Conservation (phyloP, 2,888 invertebrate species). For the Amiota minor region DNA sequence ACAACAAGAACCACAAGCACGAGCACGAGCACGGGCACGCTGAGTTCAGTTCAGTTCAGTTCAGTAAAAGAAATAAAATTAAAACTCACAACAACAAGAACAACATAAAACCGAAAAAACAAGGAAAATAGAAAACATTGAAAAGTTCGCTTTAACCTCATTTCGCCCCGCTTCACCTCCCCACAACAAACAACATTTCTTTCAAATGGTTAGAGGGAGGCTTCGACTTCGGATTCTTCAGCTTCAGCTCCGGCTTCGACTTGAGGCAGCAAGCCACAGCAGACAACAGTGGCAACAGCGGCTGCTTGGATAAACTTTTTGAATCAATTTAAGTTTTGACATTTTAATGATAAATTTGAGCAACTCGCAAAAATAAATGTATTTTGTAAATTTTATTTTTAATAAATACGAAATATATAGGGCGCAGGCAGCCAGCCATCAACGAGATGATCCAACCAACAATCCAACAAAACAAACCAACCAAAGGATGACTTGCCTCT, state of each 20-base stretch:
- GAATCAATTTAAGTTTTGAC: constrained; percentile 67
- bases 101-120: not conserved
- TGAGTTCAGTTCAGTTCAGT: not conserved
- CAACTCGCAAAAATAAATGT: constrained; percentile 39
- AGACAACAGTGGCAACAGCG: constrained; percentile 3
- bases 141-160: constrained; percentile 15
- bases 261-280: not conserved
- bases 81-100: constrained; percentile 5
- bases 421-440: too few relatives aligned
- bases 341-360: constrained; percentile 66
- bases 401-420: not conserved
- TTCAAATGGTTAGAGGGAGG: too few relatives aligned
- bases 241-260: not conserved
- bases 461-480: too few relatives aligned
- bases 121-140: constrained; percentile 3
- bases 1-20: constrained; percentile 10
- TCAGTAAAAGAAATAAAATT: constrained; percentile 6
- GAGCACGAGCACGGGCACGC: not conserved
- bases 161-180: too few relatives aligned
- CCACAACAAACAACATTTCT: not conserved
- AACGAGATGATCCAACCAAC: too few relatives aligned
- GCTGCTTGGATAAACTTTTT: constrained; percentile 54
- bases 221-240: too few relatives aligned
- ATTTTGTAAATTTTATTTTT: constrained; percentile 27
- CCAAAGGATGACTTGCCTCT: too few relatives aligned